These are phyloP conservation scores for Agapornis canus DNA, from an alignment of 2,797 vertebrate species.

Conservation along the genomic window DNA sequence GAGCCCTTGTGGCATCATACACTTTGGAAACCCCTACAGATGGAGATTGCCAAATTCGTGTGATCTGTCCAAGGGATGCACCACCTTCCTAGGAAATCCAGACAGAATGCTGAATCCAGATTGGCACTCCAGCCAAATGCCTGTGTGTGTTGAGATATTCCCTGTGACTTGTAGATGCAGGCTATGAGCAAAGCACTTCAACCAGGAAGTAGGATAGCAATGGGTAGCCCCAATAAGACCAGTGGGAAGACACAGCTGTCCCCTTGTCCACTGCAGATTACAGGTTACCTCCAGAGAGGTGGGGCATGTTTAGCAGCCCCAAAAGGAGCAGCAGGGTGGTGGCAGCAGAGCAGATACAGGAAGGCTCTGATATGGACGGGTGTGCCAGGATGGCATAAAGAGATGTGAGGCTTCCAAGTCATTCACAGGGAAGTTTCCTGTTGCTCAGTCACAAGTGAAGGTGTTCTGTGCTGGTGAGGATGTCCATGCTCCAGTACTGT, in stretches of 20 bases:
- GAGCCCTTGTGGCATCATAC: background rate
- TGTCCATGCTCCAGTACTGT: background rate
- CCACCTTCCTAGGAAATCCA: background rate
- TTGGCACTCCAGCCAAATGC: background rate
- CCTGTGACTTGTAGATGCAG: background rate
- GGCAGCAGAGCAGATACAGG: background rate
- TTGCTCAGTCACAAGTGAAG: background rate
- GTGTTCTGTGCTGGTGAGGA: background rate
- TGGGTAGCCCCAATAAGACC: background rate
- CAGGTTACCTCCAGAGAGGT: conserved; percentile 1
- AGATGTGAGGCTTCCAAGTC: conserved; percentile 5
- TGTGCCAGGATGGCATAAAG: background rate
- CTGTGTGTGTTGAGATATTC: background rate
- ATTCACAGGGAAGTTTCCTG: background rate
- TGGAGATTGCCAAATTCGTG: background rate
- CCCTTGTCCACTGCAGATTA: conserved; percentile 35
- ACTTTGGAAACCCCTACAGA: background rate
- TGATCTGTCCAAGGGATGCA: background rate
- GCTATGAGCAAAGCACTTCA: background rate
- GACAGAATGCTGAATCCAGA: background rate
- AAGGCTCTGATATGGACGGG: background rate
- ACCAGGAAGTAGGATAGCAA: background rate
- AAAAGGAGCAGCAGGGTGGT: conserved; percentile 15
- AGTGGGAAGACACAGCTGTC: background rate
- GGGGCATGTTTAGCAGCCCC: conserved; percentile 23